These are phyloP conservation scores for Syngnathus rostellatus DNA, from an alignment of 2,797 vertebrate species.

Conservation along the genomic window DNA sequence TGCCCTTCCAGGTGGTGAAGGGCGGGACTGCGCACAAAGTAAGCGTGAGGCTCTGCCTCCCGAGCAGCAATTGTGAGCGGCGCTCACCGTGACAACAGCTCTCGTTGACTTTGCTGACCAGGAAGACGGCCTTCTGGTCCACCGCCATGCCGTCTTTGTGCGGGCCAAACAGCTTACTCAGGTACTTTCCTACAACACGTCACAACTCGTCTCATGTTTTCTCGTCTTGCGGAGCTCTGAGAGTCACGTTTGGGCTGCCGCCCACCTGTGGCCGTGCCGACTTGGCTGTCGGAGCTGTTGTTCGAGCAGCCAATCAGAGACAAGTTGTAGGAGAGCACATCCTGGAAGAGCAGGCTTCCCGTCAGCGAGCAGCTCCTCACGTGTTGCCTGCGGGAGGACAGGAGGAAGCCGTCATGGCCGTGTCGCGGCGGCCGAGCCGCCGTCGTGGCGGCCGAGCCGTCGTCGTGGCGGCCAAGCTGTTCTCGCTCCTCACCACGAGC, in stretches of 20 bases:
- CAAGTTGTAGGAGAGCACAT: conserved; percentile 87
- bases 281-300: conserved; percentile 74
- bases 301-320: conserved; percentile 85
- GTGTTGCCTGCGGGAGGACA: conserved; percentile 78
- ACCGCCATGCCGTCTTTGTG: conserved; percentile 88
- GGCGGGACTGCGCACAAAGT: conserved; percentile 74
- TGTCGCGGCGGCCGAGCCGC: no score
- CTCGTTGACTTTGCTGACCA: conserved; percentile 95
- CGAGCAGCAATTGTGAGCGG: rapidly evolving
- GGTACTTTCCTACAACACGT: conserved; percentile 77
- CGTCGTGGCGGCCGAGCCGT: no score
- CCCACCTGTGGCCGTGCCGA: conserved; percentile 80
- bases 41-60: no score
- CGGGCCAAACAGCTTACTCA: conserved; percentile 88
- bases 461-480: no score
- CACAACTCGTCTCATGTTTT: background rate
- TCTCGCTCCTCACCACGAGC: conserved; percentile 71
- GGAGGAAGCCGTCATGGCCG: background rate
- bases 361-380: conserved; percentile 85
- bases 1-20: conserved; percentile 88
- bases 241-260: no score
- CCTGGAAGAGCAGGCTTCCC: conserved; percentile 86
- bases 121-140: conserved; percentile 93
- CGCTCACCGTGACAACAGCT: conserved; percentile 84
- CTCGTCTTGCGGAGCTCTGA: no score